A percentile compares a stretch with the other conserved stretches of the same genome.
phyloP scores from a whole-genome alignment of 2,888 invertebrate genomes.

The Carterocephalus palaemon region DNA sequence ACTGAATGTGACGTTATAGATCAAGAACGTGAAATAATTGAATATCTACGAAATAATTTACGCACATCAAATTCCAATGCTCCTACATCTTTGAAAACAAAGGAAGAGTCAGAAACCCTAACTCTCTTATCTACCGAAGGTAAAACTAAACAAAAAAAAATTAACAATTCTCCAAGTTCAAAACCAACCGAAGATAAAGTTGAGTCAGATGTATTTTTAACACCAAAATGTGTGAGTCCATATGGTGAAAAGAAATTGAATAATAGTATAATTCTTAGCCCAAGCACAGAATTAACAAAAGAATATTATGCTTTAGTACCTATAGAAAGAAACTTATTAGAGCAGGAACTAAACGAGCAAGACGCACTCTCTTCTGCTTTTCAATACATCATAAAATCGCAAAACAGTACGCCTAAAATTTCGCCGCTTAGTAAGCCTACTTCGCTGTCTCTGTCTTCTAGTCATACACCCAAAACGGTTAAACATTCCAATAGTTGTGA shows the following conservation, averaged over 20 bases:
- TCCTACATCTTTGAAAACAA: conserved; percentile 32
- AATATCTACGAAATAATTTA: conserved; percentile 57
- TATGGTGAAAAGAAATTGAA: conserved; percentile 47
- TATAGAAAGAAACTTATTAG: conserved; percentile 60
- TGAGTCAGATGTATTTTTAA: conserved; percentile 65
- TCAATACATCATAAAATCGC: conserved; percentile 64
- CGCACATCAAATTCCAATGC: conserved; percentile 35
- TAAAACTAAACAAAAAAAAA: too few species aligned
- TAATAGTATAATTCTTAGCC: conserved; percentile 55
- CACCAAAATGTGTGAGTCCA: conserved; percentile 67
- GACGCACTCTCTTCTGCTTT: conserved; percentile 73
- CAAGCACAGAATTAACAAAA: conserved; percentile 62
- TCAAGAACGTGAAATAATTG: conserved; percentile 70
- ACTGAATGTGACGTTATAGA: conserved; percentile 69
- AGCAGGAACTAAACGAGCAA: conserved; percentile 75
- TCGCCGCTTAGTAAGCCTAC: conserved; percentile 53
- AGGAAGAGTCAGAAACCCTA: too few species aligned
- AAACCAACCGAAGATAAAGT: too few species aligned
- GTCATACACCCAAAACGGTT: conserved; percentile 59
- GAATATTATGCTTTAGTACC: conserved; percentile 66
- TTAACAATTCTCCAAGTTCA: too few species aligned
- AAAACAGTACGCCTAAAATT: conserved; percentile 44
- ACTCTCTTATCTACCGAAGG: too few species aligned
- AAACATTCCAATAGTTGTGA: conserved; percentile 68
- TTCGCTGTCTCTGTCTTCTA: conserved; percentile 61